These are phyloP conservation scores for Lomographa bimaculata DNA, from an alignment of 2,888 invertebrate species.

Conservation along the genomic window DNA sequence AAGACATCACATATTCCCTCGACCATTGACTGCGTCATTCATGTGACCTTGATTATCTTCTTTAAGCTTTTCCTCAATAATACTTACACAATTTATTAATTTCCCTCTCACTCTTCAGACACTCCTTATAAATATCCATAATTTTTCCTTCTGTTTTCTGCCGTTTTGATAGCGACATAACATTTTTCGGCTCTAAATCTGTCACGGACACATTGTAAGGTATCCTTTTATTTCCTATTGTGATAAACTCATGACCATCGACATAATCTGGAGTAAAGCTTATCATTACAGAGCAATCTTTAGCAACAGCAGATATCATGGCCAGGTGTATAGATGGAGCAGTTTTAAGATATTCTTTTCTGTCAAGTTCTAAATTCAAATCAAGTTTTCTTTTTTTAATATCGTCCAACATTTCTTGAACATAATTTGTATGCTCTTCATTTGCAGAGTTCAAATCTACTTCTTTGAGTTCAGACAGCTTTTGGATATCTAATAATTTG, in stretches of 20 bases:
- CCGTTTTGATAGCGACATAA: conserved; percentile 57
- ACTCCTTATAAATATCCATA: conserved; percentile 50
- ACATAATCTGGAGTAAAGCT: conserved; percentile 61
- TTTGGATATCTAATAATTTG: conserved; percentile 59
- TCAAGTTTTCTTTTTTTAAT: conserved; percentile 44
- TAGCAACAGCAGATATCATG: conserved; percentile 86
- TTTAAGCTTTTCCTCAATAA: too few relatives aligned
- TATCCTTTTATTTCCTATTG: conserved; percentile 60
- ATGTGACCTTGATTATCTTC: too few relatives aligned
- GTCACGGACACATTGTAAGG: conserved; percentile 84
- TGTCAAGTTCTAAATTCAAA: conserved; percentile 37
- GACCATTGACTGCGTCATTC: too few relatives aligned
- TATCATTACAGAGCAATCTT: conserved; percentile 88
- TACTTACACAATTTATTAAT: conserved; percentile 15
- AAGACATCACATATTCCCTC: too few relatives aligned
- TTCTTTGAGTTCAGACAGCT: conserved; percentile 43
- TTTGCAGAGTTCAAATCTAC: conserved; percentile 26
- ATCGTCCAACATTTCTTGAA: conserved; percentile 45
- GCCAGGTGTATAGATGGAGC: conserved; percentile 46
- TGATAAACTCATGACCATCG: conserved; percentile 43
- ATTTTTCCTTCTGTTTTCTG: conserved; percentile 54
- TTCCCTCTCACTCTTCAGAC: conserved; percentile 17
- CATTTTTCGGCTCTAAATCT: conserved; percentile 87
- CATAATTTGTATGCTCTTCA: conserved; percentile 48
- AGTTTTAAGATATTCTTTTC: conserved; percentile 41